Evolutionary conservation across 2,888 invertebrate species (phyloP).

Genomic region (Quadroppia sp.): DNA sequence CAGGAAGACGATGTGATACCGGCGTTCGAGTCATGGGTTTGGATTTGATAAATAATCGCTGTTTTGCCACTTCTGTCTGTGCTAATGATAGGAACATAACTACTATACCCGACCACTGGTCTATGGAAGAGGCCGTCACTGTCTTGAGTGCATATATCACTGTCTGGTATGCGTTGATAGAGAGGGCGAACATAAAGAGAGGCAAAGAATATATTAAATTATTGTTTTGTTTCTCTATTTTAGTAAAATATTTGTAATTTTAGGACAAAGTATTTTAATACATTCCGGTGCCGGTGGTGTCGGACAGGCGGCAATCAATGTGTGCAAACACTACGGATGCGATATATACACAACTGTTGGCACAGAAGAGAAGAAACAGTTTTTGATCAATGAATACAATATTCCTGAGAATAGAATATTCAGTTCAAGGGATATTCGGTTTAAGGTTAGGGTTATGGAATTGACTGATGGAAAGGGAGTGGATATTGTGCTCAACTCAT

Average conservation of each 20-base stretch:
- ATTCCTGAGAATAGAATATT: constrained; percentile 75
- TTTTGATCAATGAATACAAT: constrained; percentile 80
- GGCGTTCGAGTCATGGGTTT: constrained; percentile 86
- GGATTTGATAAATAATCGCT: constrained; percentile 75
- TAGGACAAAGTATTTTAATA: constrained; percentile 63
- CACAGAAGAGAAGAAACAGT: constrained; percentile 72
- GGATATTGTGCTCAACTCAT: constrained; percentile 88
- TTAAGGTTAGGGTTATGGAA: constrained; percentile 80
- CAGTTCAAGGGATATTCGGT: constrained; percentile 82
- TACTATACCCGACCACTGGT: constrained; percentile 80
- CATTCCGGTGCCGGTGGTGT: constrained; percentile 91
- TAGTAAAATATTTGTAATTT: constrained; percentile 16
- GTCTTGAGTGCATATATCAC: constrained; percentile 91
- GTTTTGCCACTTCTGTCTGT: constrained; percentile 69
- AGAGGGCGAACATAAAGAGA: constrained; percentile 74
- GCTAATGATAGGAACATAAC: constrained; percentile 71
- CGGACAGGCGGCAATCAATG: constrained; percentile 92
- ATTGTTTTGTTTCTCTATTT: too few species aligned
- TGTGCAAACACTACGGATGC: constrained; percentile 83
- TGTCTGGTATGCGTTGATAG: constrained; percentile 73
- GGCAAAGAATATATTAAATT: constrained; percentile 68
- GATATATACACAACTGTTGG: constrained; percentile 85
- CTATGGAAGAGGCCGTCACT: constrained; percentile 84
- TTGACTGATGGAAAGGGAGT: constrained; percentile 82
- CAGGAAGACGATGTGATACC: constrained; percentile 65